A percentile compares a stretch with the other conserved stretches of the same genome.
Conservation (phyloP, 1,140 invertebrate species). For the Euglossa dilemma region DNA sequence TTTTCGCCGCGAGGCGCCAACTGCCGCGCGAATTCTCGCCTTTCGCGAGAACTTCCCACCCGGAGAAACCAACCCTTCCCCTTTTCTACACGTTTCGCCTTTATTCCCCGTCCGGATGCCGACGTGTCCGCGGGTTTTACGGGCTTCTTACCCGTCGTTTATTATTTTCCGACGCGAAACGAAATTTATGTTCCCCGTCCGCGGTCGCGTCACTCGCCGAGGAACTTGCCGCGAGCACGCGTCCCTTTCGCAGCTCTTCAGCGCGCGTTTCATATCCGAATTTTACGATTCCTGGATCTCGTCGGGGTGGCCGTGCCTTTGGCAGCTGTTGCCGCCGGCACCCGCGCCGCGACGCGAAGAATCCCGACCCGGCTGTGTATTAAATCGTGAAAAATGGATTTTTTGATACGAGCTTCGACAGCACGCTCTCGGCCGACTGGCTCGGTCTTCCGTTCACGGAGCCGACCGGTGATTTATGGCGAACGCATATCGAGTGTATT, state of each 20-base stretch:
- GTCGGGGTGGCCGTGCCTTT: too few relatives aligned
- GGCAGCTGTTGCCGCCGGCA: slow-evolving; percentile 41
- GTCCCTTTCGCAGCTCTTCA: background rate
- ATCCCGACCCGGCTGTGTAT: background rate
- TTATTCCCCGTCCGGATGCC: background rate
- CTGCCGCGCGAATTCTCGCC: background rate
- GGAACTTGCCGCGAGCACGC: background rate
- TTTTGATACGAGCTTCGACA: slow-evolving; percentile 35
- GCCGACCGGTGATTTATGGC: slow-evolving; percentile 23
- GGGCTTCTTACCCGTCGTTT: background rate
- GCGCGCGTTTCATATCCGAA: slow-evolving; percentile 25
- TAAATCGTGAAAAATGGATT: slow-evolving; percentile 49
- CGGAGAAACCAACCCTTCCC: too few relatives aligned
- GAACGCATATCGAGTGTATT: slow-evolving; percentile 28
- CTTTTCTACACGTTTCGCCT: background rate
- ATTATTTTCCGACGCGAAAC: background rate
- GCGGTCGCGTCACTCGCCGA: background rate
- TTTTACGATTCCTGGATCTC: slow-evolving; percentile 47
- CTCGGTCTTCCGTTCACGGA: background rate
- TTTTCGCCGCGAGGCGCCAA: slow-evolving; percentile 14
- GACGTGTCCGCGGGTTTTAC: background rate
- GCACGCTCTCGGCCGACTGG: background rate
- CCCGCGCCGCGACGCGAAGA: background rate
- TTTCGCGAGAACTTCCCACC: background rate
- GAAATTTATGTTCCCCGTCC: slow-evolving; percentile 1